These are phyloP conservation scores for Herminia tarsipennalis DNA, from an alignment of 2,888 invertebrate genomes.

Conservation along the genomic window DNA sequence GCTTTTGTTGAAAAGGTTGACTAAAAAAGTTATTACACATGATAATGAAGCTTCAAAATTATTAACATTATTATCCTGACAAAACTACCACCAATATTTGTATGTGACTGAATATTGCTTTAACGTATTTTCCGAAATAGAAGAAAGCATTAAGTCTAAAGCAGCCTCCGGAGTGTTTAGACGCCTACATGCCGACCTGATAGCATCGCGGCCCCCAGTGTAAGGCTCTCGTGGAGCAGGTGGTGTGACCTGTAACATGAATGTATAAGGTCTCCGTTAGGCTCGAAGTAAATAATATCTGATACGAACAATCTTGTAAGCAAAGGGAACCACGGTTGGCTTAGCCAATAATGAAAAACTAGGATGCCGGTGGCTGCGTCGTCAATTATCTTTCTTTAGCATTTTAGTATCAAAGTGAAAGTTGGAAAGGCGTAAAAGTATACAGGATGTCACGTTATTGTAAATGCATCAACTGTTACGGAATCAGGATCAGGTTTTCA, in stretches of 20 bases:
- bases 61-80: too few relatives aligned
- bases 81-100: conserved; percentile 9
- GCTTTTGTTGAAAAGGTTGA: conserved; percentile 31
- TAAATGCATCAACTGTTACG: conserved; percentile 6
- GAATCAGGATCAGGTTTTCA: conserved; percentile 12
- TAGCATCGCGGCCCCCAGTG: conserved; percentile 12
- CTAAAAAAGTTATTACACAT: conserved; percentile 24
- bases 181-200: conserved; percentile 7
- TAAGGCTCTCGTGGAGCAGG: conserved; percentile 13
- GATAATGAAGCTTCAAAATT: not conserved
- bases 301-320: conserved; percentile 1
- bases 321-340: conserved; percentile 10
- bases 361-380: conserved; percentile 8
- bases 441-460: not conserved
- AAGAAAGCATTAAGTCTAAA: conserved; percentile 3
- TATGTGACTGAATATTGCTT: conserved; percentile 4
- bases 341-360: conserved; percentile 11
- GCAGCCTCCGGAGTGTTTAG: conserved; percentile 1
- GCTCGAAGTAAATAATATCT: conserved; percentile 2
- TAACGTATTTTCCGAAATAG: conserved; percentile 2
- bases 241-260: conserved; percentile 13
- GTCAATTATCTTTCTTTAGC: conserved; percentile 4
- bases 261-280: not conserved
- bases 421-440: conserved; percentile 8
- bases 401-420: conserved; percentile 10